phyloP scores from a whole-genome alignment of 2,888 invertebrate species.

The Hemistola chrysoprasaria region DNA sequence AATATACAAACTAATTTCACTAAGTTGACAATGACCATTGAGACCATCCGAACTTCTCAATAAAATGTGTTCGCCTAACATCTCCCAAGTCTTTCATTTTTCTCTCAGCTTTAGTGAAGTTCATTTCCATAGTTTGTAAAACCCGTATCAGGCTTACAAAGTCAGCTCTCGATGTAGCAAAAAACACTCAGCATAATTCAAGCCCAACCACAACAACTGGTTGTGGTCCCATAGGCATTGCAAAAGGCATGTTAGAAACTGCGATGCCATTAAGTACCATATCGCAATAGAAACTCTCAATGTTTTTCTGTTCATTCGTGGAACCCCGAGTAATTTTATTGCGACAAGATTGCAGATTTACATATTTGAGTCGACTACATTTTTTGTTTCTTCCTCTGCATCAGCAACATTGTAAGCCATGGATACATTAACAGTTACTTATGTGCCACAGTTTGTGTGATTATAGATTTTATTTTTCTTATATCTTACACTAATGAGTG shows the following conservation, averaged over 20 bases:
- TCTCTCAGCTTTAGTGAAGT: no score
- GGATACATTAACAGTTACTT: background rate
- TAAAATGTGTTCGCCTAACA: no score
- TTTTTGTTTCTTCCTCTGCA: conserved; percentile 2
- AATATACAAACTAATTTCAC: no score
- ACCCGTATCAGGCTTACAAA: background rate
- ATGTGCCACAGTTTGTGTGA: background rate
- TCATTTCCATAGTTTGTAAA: conserved; percentile 19
- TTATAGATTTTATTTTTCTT: background rate
- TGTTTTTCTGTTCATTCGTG: background rate
- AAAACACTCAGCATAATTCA: background rate
- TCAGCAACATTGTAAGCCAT: conserved; percentile 1
- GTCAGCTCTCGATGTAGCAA: background rate
- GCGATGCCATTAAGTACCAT: background rate
- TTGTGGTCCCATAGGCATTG: background rate
- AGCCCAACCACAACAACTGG: conserved; percentile 2
- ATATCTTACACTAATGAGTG: conserved; percentile 1
- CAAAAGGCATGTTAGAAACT: conserved; percentile 9
- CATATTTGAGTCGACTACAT: background rate
- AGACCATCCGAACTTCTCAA: no score
- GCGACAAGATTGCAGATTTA: background rate
- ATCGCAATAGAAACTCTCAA: background rate
- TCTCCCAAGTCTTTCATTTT: no score
- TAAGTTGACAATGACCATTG: no score
- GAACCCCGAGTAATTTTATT: background rate